phyloP scores from a whole-genome alignment of 2,113 vertebrate genomes.

The Passer montanus region DNA sequence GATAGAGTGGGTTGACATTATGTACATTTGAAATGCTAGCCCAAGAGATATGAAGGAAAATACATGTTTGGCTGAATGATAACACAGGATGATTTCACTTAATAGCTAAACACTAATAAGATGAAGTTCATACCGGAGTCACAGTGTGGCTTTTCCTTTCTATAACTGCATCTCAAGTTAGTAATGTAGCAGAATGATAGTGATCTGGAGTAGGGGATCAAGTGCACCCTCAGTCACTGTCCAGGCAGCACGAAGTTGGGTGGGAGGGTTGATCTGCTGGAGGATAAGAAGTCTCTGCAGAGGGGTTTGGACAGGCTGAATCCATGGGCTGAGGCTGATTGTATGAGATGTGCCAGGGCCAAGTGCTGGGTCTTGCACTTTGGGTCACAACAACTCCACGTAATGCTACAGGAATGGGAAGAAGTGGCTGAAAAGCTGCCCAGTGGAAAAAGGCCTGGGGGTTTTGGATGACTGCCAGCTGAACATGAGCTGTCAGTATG shows the following conservation, averaged over 20 bases:
- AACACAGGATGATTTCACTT: neutral
- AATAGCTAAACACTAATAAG: neutral
- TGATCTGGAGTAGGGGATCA: neutral
- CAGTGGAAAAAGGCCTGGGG: neutral
- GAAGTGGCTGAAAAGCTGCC: neutral
- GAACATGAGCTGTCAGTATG: neutral
- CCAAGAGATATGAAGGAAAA: neutral
- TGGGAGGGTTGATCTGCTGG: neutral
- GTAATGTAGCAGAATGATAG: neutral
- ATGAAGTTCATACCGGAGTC: neutral
- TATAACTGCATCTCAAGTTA: neutral
- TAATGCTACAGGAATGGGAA: neutral
- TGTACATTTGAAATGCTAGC: neutral
- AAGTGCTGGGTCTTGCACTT: neutral
- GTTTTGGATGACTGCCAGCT: rapidly evolving
- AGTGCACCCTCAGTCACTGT: neutral
- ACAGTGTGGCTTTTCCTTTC: neutral
- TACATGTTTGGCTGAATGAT: neutral
- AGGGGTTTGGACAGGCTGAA: neutral
- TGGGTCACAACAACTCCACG: neutral
- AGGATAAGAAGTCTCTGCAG: neutral
- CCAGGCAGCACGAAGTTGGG: neutral
- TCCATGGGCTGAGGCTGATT: rapidly evolving
- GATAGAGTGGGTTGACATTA: neutral
- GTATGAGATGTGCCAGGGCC: neutral